Percentiles rank a stretch among this genome's conserved stretches.
phyloP scores from a whole-genome alignment of 2,888 invertebrate genomes.

The Polydesmus complanatus region DNA sequence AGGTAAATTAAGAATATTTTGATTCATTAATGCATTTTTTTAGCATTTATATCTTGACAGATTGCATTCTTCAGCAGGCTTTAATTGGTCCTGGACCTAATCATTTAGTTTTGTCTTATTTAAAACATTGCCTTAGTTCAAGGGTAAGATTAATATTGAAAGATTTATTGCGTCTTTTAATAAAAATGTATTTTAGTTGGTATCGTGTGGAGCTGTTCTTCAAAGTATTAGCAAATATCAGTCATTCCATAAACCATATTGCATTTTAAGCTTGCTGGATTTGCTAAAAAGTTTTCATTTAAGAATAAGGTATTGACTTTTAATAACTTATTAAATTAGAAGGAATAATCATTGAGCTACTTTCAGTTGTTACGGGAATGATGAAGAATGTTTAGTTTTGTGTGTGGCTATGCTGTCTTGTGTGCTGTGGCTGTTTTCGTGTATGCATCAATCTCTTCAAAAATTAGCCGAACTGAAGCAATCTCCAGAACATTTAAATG shows the following conservation, averaged over 20 bases:
- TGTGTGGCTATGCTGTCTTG: constrained; percentile 54
- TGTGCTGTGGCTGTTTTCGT: constrained; percentile 26
- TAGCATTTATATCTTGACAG: constrained; percentile 35
- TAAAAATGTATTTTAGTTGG: constrained; percentile 47
- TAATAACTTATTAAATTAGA: neutral
- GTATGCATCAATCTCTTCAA: constrained; percentile 29
- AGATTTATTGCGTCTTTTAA: too few species aligned
- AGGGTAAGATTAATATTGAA: constrained; percentile 47
- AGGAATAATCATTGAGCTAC: too few species aligned
- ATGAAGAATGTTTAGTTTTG: constrained; percentile 66
- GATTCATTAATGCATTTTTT: neutral
- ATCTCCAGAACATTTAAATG: constrained; percentile 26
- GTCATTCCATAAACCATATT: constrained; percentile 72
- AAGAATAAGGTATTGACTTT: constrained; percentile 29
- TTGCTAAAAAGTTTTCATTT: constrained; percentile 48
- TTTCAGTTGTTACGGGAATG: constrained; percentile 40
- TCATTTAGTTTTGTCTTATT: constrained; percentile 73
- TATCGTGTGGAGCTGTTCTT: constrained; percentile 78
- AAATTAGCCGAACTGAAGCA: constrained; percentile 27
- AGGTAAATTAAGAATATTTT: constrained; percentile 5
- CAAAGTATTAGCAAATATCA: constrained; percentile 79
- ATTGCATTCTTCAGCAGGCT: constrained; percentile 85
- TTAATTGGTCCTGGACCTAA: constrained; percentile 87
- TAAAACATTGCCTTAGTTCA: constrained; percentile 79
- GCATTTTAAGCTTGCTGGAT: constrained; percentile 69